These are phyloP conservation scores for Ceraclea dissimilis DNA, from an alignment of 2,888 invertebrate genomes.

Conservation along the genomic window DNA sequence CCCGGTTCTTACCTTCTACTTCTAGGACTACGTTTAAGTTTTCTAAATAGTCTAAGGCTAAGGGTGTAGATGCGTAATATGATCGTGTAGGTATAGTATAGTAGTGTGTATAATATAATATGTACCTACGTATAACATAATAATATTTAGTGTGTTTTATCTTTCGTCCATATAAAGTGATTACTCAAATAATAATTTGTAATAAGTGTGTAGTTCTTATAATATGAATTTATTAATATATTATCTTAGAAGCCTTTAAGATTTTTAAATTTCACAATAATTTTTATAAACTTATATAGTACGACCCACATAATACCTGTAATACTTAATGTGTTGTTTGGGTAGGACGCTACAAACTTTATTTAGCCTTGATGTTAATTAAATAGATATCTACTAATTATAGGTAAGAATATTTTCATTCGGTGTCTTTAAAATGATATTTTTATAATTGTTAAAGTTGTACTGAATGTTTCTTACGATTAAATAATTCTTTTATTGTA, in stretches of 20 bases:
- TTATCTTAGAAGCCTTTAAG: background rate
- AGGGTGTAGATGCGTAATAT: too few species aligned
- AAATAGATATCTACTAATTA: constrained; percentile 7
- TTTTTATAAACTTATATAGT: background rate
- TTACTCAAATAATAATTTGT: background rate
- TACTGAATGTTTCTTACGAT: constrained; percentile 26
- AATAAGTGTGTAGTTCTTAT: background rate
- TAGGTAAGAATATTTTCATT: constrained; percentile 21
- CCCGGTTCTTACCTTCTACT: too few species aligned
- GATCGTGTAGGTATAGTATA: too few species aligned
- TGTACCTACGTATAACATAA: too few species aligned
- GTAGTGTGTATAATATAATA: too few species aligned
- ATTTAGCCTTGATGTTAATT: constrained; percentile 15
- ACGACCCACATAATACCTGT: too few species aligned
- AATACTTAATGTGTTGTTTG: background rate
- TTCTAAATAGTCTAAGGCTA: too few species aligned
- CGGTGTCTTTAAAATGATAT: constrained; percentile 26
- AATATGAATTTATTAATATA: background rate
- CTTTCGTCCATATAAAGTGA: background rate
- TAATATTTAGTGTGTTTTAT: background rate
- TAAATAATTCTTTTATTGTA: constrained; percentile 22
- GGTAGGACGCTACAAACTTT: constrained; percentile 8
- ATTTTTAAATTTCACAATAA: constrained; percentile 11
- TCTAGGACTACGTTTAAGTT: too few species aligned
- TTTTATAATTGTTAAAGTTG: constrained; percentile 26